A percentile compares a stretch with the other conserved stretches of the same genome.
These are phyloP conservation scores for Scalopus aquaticus DNA, from an alignment of 2,113 vertebrate genomes.

Conservation along the genomic window DNA sequence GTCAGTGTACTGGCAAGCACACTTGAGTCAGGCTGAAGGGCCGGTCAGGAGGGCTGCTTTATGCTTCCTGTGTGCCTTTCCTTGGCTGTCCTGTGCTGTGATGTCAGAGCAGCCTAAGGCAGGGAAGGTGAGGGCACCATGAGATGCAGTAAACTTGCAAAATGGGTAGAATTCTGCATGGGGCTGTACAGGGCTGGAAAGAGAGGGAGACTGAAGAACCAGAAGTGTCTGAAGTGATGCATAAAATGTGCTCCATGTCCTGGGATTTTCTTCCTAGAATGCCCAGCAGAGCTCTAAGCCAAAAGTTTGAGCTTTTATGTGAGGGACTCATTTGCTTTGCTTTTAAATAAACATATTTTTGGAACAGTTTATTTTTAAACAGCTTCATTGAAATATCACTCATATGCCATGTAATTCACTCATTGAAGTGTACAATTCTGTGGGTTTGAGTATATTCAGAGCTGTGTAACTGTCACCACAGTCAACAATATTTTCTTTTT, in stretches of 20 bases:
- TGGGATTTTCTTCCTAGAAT: background rate
- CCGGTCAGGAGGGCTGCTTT: background rate
- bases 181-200: background rate
- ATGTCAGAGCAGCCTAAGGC: background rate
- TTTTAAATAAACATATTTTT: background rate
- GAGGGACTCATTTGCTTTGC: background rate
- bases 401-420: no score
- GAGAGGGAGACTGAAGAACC: background rate
- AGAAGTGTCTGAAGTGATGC: background rate
- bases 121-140: background rate
- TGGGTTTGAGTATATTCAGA: no score
- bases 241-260: background rate
- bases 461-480: no score
- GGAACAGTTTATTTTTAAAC: background rate
- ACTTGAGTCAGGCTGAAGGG: background rate
- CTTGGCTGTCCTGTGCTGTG: background rate
- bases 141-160: background rate
- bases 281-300: background rate
- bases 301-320: background rate
- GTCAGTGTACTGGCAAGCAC: background rate
- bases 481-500: no score
- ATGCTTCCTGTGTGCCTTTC: background rate
- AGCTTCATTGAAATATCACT: no score
- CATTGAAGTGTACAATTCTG: no score
- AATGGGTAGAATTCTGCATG: background rate